phyloP scores from a whole-genome alignment of 53 echinoderm and acorn worm species.

The Arbacia lixula region DNA sequence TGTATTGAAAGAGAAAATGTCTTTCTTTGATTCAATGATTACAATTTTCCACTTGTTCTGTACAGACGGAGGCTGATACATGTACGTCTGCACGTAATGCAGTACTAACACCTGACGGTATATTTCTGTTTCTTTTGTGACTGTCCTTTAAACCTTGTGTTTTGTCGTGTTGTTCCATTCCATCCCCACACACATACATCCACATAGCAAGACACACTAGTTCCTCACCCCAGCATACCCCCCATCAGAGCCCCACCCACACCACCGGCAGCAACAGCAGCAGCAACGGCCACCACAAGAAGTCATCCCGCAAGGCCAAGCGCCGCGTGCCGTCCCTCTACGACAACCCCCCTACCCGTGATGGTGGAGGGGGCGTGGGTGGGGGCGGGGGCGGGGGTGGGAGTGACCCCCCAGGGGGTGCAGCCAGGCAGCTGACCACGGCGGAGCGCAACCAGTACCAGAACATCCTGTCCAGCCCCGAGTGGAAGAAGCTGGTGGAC shows the following conservation, averaged over 20 bases:
- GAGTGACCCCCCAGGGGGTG: neutral
- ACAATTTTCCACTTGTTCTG: too few species aligned
- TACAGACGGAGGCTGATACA: too few species aligned
- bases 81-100: too few species aligned
- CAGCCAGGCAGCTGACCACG: slow-evolving; percentile 42
- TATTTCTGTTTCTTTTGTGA: too few species aligned
- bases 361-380: slow-evolving; percentile 43
- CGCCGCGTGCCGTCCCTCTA: slow-evolving; percentile 86
- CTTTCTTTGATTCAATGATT: too few species aligned
- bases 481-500: slow-evolving; percentile 83
- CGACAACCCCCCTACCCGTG: slow-evolving; percentile 71
- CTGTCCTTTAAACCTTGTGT: too few species aligned
- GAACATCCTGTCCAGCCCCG: slow-evolving; percentile 65
- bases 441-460: slow-evolving; percentile 68
- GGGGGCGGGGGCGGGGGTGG: slow-evolving; percentile 45
- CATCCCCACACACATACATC: neutral
- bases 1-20: too few species aligned
- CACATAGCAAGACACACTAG: slow-evolving; percentile 51
- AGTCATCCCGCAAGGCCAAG: slow-evolving; percentile 48
- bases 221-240: slow-evolving; percentile 34
- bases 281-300: slow-evolving; percentile 40
- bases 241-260: slow-evolving; percentile 45
- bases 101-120: too few species aligned
- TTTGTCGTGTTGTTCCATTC: too few species aligned
- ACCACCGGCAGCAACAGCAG: too few species aligned